Evolutionary conservation across 37 sponge, comb jelly and placozoan species (phyloP).

Genomic region (Haliclona indistincta): DNA sequence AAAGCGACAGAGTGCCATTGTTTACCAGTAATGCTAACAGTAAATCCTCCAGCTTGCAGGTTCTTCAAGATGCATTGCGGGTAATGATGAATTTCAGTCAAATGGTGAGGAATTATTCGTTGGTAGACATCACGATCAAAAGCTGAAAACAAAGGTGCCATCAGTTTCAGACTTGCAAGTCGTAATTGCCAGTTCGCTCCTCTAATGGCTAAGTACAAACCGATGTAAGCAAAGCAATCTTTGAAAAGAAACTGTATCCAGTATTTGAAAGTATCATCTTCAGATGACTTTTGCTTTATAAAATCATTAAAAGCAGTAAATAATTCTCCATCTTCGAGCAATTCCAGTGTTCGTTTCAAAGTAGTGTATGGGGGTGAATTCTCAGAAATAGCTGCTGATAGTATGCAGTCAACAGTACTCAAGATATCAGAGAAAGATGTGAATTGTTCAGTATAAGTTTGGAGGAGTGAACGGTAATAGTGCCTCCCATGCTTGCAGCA

Average conservation of each 20-base stretch:
- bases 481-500: constrained; percentile 5
- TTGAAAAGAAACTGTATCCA: constrained; percentile 19
- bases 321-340: neutral
- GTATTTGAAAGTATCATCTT: constrained; percentile 24
- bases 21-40: neutral
- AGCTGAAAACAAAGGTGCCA: constrained; percentile 20
- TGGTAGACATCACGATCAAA: constrained; percentile 5
- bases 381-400: neutral
- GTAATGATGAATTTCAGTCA: constrained; percentile 9
- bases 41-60: constrained; percentile 6
- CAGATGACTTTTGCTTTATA: neutral
- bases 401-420: too few relatives aligned
- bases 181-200: constrained; percentile 2
- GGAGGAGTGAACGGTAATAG: too few relatives aligned
- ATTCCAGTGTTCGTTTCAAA: neutral
- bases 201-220: constrained; percentile 4
- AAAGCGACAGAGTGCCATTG: constrained; percentile 18
- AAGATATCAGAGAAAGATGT: too few relatives aligned
- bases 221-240: constrained; percentile 17
- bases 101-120: constrained; percentile 7
- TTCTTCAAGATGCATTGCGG: neutral
- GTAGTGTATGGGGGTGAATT: neutral
- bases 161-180: neutral
- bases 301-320: neutral
- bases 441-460: too few relatives aligned